Conservation (phyloP, 2,113 vertebrate genomes). For the Istiophorus platypterus region DNA sequence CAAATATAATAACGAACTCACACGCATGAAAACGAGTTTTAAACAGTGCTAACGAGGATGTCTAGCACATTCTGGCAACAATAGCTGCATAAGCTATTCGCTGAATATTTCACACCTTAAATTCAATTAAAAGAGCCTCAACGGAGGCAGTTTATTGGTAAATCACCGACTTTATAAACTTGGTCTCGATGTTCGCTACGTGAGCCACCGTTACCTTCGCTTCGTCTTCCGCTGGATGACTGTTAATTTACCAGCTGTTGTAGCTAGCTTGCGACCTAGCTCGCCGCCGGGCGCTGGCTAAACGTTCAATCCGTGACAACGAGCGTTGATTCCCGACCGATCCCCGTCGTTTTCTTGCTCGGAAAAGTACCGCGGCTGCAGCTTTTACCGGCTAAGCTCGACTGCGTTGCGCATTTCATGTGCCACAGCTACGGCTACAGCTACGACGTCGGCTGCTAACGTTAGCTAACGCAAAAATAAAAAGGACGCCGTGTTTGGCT, state of each 20-base stretch:
- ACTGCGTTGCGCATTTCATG: not conserved
- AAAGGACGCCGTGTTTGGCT: not conserved
- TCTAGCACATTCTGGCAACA: too few relatives aligned
- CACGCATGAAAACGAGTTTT: too few relatives aligned
- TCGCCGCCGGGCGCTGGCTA: too few relatives aligned
- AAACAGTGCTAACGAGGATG: too few relatives aligned
- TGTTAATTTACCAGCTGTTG: not conserved
- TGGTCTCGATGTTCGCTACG: not conserved
- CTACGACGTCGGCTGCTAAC: not conserved
- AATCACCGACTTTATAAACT: not conserved
- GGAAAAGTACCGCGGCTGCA: not conserved
- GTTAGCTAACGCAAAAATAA: not conserved
- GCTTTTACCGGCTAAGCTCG: not conserved
- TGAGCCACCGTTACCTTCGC: not conserved
- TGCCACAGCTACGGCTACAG: not conserved
- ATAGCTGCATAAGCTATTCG: too few relatives aligned
- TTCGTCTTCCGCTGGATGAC: not conserved
- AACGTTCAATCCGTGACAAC: too few relatives aligned
- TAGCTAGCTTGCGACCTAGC: not conserved
- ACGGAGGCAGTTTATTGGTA: not conserved
- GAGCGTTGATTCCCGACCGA: too few relatives aligned
- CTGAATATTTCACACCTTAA: not conserved
- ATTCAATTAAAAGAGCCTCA: not conserved
- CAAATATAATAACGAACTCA: too few relatives aligned
- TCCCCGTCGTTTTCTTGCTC: not conserved